Conservation (phyloP, 2,113 vertebrate species). For the Anolis carolinensis region DNA sequence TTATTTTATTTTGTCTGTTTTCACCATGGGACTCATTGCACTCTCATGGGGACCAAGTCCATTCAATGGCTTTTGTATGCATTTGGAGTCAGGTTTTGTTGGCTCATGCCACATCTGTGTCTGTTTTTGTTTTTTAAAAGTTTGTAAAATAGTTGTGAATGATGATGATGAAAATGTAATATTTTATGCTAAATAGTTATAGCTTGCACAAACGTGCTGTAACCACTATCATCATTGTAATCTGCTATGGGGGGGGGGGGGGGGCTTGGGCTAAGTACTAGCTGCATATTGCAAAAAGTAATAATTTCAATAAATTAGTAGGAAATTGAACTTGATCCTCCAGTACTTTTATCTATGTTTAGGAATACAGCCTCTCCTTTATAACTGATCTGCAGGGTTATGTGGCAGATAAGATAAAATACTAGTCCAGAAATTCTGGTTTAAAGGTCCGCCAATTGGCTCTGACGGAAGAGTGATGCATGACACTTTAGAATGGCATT, state of each 20-base stretch:
- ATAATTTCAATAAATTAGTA: not conserved
- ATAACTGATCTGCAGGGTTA: too few relatives aligned
- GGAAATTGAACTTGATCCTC: not conserved
- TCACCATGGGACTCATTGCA: not conserved
- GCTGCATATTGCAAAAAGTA: not conserved
- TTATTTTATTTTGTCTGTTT: not conserved
- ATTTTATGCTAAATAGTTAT: too few relatives aligned
- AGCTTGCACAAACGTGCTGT: too few relatives aligned
- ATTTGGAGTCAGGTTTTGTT: not conserved
- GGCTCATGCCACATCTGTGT: not conserved
- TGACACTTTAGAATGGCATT: not conserved
- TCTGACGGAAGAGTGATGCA: not conserved
- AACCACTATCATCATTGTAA: too few relatives aligned
- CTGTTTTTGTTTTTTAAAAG: not conserved
- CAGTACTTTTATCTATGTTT: not conserved
- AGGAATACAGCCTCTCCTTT: not conserved
- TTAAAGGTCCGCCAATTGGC: not conserved
- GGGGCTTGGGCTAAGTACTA: not conserved
- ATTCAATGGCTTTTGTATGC: too few relatives aligned
- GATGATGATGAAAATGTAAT: not conserved
- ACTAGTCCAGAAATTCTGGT: not conserved
- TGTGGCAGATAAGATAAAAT: not conserved
- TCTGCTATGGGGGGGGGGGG: too few relatives aligned
- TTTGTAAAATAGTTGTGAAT: not conserved
- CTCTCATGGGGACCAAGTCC: too few relatives aligned